These are phyloP conservation scores for Apogon hyalosoma DNA, from an alignment of 2,797 vertebrate genomes.

Conservation along the genomic window DNA sequence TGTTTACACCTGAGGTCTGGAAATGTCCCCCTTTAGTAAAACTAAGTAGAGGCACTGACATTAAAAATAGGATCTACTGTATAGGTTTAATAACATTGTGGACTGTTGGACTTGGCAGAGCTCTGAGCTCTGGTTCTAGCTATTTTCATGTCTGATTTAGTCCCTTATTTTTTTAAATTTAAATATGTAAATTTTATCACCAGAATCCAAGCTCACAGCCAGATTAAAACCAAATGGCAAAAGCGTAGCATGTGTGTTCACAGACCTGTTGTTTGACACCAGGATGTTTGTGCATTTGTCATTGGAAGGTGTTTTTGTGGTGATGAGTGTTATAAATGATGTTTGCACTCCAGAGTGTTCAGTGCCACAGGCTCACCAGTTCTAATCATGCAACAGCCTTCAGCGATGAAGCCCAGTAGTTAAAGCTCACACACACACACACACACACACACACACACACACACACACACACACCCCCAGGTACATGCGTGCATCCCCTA, in stretches of 20 bases:
- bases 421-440: conserved; percentile 6
- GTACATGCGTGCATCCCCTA: conserved; percentile 1
- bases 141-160: too few species aligned
- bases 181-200: background rate
- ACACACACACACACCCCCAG: conserved; percentile 2
- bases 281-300: conserved; percentile 29
- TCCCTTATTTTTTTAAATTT: background rate
- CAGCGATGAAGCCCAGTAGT: conserved; percentile 31
- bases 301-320: conserved; percentile 32
- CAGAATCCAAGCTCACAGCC: background rate
- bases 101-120: too few species aligned
- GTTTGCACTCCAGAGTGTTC: conserved; percentile 44
- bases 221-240: conserved; percentile 2
- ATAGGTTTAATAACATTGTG: too few species aligned
- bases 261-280: conserved; percentile 9
- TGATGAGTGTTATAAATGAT: conserved; percentile 57
- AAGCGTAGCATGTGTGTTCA: background rate
- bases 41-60: too few species aligned
- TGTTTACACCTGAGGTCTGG: too few species aligned
- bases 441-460: conserved; percentile 13
- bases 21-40: too few species aligned
- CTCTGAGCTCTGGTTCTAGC: too few species aligned
- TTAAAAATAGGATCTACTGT: too few species aligned
- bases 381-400: conserved; percentile 51
- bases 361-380: conserved; percentile 36